phyloP scores from a whole-genome alignment of 2,888 invertebrate species.

The Nomada fabriciana region DNA sequence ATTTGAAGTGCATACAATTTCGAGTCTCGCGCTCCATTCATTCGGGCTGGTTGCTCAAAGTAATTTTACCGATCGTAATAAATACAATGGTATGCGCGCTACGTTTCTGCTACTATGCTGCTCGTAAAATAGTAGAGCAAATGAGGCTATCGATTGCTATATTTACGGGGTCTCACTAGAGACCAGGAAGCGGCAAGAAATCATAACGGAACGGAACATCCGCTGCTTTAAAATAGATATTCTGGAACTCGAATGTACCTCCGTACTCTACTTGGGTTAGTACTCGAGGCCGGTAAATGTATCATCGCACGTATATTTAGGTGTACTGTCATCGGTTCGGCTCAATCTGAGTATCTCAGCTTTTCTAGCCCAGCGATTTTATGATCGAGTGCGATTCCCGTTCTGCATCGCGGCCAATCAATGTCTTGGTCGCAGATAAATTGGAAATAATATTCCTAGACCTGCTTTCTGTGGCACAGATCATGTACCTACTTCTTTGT shows the following conservation, averaged over 20 bases:
- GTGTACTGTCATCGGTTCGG: constrained; percentile 69
- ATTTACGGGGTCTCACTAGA: not conserved
- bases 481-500: not conserved
- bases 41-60: not conserved
- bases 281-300: constrained; percentile 59
- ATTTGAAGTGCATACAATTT: not conserved
- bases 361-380: constrained; percentile 47
- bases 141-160: not conserved
- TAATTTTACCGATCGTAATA: not conserved
- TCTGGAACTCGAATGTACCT: constrained; percentile 62
- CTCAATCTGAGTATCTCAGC: constrained; percentile 56
- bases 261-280: constrained; percentile 45
- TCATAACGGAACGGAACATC: constrained; percentile 69
- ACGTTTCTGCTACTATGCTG: not conserved
- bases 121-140: not conserved
- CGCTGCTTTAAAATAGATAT: constrained; percentile 76
- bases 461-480: not conserved
- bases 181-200: constrained; percentile 64
- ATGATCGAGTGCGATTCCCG: constrained; percentile 37
- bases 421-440: not conserved
- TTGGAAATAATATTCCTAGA: not conserved
- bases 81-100: no score
- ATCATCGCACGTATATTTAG: constrained; percentile 74
- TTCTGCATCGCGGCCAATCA: not conserved
- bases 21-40: not conserved